These are phyloP conservation scores for Rafetus swinhoei DNA, from an alignment of 2,113 vertebrate genomes.

Conservation along the genomic window DNA sequence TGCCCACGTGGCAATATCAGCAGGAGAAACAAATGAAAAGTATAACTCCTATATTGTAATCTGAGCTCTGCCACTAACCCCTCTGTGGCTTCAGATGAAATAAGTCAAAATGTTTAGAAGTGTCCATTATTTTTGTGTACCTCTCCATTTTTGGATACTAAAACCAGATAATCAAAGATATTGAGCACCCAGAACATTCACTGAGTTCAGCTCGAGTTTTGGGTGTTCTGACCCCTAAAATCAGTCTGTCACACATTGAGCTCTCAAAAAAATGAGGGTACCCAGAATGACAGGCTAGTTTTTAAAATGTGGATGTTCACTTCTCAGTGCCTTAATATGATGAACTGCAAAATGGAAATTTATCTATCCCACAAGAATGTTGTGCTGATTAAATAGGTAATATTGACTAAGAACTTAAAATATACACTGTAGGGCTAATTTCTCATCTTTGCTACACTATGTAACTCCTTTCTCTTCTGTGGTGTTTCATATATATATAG, in stretches of 20 bases:
- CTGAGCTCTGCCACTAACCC: not conserved
- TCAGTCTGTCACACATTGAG: not conserved
- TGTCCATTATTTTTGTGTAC: not conserved
- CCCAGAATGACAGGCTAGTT: not conserved
- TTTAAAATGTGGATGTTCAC: not conserved
- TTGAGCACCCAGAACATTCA: not conserved
- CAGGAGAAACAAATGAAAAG: not conserved
- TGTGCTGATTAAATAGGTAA: not conserved
- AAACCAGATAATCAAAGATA: not conserved
- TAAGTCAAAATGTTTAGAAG: not conserved
- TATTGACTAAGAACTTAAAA: not conserved
- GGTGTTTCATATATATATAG: not conserved
- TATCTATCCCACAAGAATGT: not conserved
- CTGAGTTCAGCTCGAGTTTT: not conserved
- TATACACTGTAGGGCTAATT: not conserved
- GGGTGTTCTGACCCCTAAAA: not conserved
- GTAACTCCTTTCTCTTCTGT: not conserved
- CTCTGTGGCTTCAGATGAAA: not conserved
- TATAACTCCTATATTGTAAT: not conserved
- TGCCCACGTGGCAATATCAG: not conserved
- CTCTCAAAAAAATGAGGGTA: not conserved
- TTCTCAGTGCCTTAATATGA: not conserved
- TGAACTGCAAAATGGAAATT: not conserved
- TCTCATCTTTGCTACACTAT: not conserved
- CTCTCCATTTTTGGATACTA: not conserved